A percentile compares a stretch with the other conserved stretches of the same genome.
Evolutionary conservation across 2,113 vertebrate genomes (phyloP).

Genomic region (Erinaceus europaeus): DNA sequence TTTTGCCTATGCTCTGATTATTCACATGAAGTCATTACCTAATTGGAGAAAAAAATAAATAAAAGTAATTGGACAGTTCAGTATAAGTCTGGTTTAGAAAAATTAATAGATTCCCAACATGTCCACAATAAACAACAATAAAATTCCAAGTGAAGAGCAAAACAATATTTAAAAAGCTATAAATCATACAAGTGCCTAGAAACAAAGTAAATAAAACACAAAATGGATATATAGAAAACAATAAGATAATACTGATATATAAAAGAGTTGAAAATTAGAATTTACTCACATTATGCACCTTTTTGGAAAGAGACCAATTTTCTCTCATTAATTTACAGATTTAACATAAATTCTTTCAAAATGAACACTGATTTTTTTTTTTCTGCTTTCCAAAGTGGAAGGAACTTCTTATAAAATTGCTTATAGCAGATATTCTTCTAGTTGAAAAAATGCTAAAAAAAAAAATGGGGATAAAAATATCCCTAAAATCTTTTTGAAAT

Average conservation of each 20-base stretch:
- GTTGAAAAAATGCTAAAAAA: neutral
- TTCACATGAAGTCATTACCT: no score
- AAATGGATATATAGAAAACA: neutral
- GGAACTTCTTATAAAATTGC: neutral
- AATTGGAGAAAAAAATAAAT: no score
- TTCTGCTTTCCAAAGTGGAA: conserved; percentile 8
- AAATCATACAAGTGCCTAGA: neutral
- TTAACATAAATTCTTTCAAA: neutral
- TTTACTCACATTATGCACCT: neutral
- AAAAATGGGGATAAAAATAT: neutral
- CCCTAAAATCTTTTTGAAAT: no score
- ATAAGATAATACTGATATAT: neutral
- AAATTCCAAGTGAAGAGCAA: neutral
- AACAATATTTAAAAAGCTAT: neutral
- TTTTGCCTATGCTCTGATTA: neutral
- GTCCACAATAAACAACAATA: no score
- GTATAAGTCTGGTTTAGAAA: neutral
- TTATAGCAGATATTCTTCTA: neutral
- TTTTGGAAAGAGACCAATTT: neutral
- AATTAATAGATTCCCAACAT: no score
- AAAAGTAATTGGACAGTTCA: neutral
- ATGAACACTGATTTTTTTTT: neutral
- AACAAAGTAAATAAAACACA: neutral
- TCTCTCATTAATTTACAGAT: neutral
- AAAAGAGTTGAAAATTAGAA: neutral